Evolutionary conservation across 2,888 invertebrate genomes (phyloP).

Genomic region (Pollenia angustigena): DNA sequence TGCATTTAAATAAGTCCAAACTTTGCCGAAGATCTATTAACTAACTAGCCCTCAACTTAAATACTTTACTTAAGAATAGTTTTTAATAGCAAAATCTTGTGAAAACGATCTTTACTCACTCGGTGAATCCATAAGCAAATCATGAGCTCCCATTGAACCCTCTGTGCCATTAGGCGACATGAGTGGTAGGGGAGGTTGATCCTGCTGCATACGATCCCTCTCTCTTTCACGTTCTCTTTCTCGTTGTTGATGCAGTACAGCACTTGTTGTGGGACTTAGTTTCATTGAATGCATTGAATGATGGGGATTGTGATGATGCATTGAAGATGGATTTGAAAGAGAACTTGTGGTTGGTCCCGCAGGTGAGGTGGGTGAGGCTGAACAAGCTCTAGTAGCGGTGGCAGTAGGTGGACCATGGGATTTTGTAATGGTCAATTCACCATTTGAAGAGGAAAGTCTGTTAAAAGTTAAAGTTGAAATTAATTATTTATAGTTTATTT

Average conservation of each 20-base stretch:
- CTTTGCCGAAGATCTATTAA: no score
- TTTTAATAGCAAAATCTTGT: constrained; percentile 49
- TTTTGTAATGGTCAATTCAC: constrained; percentile 93
- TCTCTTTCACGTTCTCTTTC: constrained; percentile 84
- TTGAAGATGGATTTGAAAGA: constrained; percentile 68
- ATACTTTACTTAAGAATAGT: not conserved
- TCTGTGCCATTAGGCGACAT: constrained; percentile 88
- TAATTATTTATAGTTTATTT: not conserved
- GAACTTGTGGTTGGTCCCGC: constrained; percentile 77
- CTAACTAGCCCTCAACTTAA: constrained; percentile 51
- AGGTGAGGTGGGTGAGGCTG: constrained; percentile 78
- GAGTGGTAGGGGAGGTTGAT: constrained; percentile 84
- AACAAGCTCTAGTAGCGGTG: constrained; percentile 78
- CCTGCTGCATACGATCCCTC: constrained; percentile 84
- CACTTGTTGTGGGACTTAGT: constrained; percentile 88
- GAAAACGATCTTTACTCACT: constrained; percentile 88
- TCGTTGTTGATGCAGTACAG: constrained; percentile 87
- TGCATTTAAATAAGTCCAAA: no score
- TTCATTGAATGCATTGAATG: constrained; percentile 86
- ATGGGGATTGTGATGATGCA: constrained; percentile 78
- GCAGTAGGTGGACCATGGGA: constrained; percentile 86
- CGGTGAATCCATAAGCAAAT: constrained; percentile 92
- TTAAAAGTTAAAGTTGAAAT: not conserved
- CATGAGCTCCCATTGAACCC: constrained; percentile 85
- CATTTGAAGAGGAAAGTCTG: constrained; percentile 91